A percentile compares a stretch with the other conserved stretches of the same genome.
phyloP scores from a whole-genome alignment of 2,888 invertebrate species.

The Ischnus inquisitorius region DNA sequence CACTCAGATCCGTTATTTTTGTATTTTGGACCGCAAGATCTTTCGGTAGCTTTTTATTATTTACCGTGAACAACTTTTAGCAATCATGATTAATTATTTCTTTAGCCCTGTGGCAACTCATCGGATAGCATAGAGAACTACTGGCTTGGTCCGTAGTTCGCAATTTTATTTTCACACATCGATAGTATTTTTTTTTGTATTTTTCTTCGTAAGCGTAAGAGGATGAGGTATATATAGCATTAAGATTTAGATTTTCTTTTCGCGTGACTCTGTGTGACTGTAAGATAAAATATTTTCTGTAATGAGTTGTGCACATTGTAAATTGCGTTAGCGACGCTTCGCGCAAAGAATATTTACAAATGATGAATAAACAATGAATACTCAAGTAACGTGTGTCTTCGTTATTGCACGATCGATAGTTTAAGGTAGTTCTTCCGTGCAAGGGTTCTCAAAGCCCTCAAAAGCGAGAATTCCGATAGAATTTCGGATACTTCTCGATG shows the following conservation, averaged over 20 bases:
- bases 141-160: slow-evolving; percentile 17
- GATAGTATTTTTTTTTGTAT: background rate
- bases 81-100: background rate
- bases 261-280: slow-evolving; percentile 47
- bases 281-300: slow-evolving; percentile 49
- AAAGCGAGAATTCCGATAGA: too few relatives aligned
- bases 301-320: slow-evolving; percentile 40
- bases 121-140: slow-evolving; percentile 12
- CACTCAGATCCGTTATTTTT: too few relatives aligned
- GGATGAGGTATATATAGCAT: background rate
- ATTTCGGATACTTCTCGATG: too few relatives aligned
- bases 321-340: slow-evolving; percentile 12
- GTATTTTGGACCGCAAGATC: background rate
- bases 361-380: slow-evolving; percentile 21
- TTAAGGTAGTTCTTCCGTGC: too few relatives aligned
- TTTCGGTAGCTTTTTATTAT: background rate
- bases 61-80: background rate
- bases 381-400: background rate
- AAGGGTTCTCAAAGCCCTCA: too few relatives aligned
- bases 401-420: slow-evolving; percentile 48
- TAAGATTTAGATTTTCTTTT: slow-evolving; percentile 17
- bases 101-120: background rate
- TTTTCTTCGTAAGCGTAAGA: slow-evolving; percentile 6
- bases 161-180: background rate
- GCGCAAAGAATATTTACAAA: slow-evolving; percentile 4